A percentile compares a stretch with the other conserved stretches of the same genome.
Evolutionary conservation across 1,140 invertebrate genomes (phyloP).

Genomic region (Formica selysi): DNA sequence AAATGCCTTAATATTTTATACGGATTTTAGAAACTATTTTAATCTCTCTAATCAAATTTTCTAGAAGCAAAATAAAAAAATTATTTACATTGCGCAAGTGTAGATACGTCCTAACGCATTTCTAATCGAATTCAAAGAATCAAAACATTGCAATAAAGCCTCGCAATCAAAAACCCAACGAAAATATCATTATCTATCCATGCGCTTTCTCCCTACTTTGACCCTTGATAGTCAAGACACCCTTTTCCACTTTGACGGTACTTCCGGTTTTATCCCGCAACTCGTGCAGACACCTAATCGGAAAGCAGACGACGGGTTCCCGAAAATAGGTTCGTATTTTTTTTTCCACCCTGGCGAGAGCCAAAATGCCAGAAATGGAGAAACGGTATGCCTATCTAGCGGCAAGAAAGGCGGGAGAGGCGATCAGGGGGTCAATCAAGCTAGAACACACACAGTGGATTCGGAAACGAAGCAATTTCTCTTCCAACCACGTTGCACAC

Average conservation of each 20-base stretch:
- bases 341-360: constrained; percentile 7
- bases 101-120: not conserved
- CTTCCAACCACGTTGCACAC: constrained; percentile 79
- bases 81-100: not conserved
- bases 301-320: constrained; percentile 57
- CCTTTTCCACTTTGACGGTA: not conserved
- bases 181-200: constrained; percentile 42
- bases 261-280: constrained; percentile 43
- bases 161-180: constrained; percentile 46
- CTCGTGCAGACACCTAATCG: constrained; percentile 68
- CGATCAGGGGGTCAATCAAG: constrained; percentile 76
- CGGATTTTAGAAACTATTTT: not conserved
- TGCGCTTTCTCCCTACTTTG: not conserved
- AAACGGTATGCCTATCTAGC: constrained; percentile 50
- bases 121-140: constrained; percentile 11
- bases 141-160: constrained; percentile 21
- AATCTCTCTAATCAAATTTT: not conserved
- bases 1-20: not conserved
- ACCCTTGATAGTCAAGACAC: no score
- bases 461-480: constrained; percentile 82
- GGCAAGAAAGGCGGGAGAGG: constrained; percentile 30
- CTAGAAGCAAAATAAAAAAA: not conserved
- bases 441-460: constrained; percentile 78
- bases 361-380: constrained; percentile 52
- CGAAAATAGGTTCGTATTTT: constrained; percentile 66